Percentiles rank a stretch among this genome's conserved stretches.
These are phyloP conservation scores for Nemurella pictetii DNA, from an alignment of 2,888 invertebrate genomes.

Conservation along the genomic window DNA sequence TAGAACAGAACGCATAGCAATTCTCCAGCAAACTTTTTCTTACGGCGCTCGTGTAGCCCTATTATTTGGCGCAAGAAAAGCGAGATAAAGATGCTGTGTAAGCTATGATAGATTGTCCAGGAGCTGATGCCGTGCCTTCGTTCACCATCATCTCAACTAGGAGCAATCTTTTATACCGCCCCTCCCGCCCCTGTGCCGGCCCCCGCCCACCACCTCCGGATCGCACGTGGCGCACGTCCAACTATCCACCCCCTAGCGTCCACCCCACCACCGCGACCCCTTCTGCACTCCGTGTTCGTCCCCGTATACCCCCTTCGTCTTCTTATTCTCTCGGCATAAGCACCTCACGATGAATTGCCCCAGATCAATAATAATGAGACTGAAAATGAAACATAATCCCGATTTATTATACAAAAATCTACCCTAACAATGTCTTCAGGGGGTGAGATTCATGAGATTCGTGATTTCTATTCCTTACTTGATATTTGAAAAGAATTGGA, in stretches of 20 bases:
- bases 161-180: constrained; percentile 11
- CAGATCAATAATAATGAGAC: background rate
- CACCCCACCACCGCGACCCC: background rate
- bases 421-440: background rate
- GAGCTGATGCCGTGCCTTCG: constrained; percentile 13
- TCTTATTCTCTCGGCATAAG: background rate
- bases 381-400: background rate
- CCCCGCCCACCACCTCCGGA: background rate
- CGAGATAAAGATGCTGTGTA: constrained; percentile 17
- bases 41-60: constrained; percentile 6
- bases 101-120: constrained; percentile 26
- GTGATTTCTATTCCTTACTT: background rate
- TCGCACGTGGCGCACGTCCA: constrained; percentile 26
- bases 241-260: background rate
- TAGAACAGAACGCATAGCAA: background rate
- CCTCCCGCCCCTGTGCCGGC: background rate
- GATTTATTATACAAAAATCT: background rate
- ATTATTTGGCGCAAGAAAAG: background rate
- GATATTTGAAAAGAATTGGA: background rate
- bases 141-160: constrained; percentile 10
- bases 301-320: background rate
- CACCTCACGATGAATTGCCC: background rate
- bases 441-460: background rate
- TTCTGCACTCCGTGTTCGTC: background rate
- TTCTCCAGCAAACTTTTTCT: background rate